phyloP scores from a whole-genome alignment of 2,113 vertebrate genomes.

The Glaucidium brasilianum region DNA sequence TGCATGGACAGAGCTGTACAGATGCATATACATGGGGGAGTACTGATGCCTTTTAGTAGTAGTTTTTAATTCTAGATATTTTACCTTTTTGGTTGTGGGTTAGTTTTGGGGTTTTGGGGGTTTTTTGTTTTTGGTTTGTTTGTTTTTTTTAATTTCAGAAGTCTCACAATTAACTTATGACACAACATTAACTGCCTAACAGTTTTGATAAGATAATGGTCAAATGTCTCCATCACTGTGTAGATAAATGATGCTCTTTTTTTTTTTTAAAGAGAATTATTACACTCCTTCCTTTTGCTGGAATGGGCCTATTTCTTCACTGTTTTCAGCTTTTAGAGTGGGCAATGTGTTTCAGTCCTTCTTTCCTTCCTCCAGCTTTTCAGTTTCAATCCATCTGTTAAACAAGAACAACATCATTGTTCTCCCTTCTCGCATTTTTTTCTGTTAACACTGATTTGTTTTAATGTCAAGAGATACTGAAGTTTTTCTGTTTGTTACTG shows the following conservation, averaged over 20 bases:
- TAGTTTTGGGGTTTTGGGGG: no score
- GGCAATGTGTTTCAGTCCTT: background rate
- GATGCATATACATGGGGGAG: rapidly evolving
- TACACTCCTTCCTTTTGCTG: background rate
- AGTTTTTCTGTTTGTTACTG: constrained; percentile 38
- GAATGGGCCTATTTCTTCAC: background rate
- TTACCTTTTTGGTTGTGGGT: background rate
- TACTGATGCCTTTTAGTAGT: background rate
- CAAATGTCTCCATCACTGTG: background rate
- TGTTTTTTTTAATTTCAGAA: background rate
- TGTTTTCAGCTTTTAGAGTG: background rate
- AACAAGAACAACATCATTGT: background rate
- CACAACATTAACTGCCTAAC: background rate
- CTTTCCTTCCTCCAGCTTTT: background rate
- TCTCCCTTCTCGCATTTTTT: background rate
- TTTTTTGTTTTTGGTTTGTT: no score
- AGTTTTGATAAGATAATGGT: background rate
- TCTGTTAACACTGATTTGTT: background rate
- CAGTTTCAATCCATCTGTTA: background rate
- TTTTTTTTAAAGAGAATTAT: background rate
- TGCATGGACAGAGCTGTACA: background rate
- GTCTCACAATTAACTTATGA: background rate
- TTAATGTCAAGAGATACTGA: constrained; percentile 6
- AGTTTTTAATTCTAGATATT: background rate
- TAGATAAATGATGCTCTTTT: background rate